Base-by-base conservation (phyloP, 2,113 vertebrate species). In the Nannobrachium achirus region DNA sequence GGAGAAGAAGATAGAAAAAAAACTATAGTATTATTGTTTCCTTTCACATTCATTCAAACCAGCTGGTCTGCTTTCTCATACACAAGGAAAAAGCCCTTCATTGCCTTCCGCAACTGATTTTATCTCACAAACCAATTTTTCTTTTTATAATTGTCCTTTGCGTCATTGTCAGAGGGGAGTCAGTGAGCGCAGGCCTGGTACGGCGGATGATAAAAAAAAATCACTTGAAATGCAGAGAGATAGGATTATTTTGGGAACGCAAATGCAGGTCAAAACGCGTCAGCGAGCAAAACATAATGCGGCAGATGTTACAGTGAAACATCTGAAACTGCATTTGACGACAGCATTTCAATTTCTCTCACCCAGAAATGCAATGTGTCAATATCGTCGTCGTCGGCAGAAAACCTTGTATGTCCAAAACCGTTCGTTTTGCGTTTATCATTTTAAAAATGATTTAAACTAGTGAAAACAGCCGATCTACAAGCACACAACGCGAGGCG, bases 41-140 rank as follows among this genome's bases (percentile, higher is more conserved):
- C 50, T 25, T 13, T 56, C 13, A 2, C 38, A 7, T 49, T 46
- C 14, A 7, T 63, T 15, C 33, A 19, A 15, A 57, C 56, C 20
- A 56, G 51, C 44, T 33, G 42, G 44, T 33, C 10, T 25, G n/a
- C 58, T 11, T 8, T 40, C 11, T 20, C 33, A 38, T 58, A 9
- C 33, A 33, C 25, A 52, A 62, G 11, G 61, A 76, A 76, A 53
- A 4, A 10, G 18, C 0, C 61, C 56, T 78, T 63, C 63, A 60
- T 70, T 84, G 74, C 59, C 10, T 59, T 73, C 70, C 57, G 59
- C 25, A 78, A 48, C 51, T 52, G 69, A 86, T 88, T 65, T 66
- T 87, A 84, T 88, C 78, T 69, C 20, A 56, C 48, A 72, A 85
- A 80, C 71, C 87, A 81, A 75, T 86, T 86, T 78, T 83, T 79